Percentiles rank a stretch among this genome's conserved stretches.
Evolutionary conservation across 2,113 vertebrate species (phyloP).

Genomic region (Gulo gulo): DNA sequence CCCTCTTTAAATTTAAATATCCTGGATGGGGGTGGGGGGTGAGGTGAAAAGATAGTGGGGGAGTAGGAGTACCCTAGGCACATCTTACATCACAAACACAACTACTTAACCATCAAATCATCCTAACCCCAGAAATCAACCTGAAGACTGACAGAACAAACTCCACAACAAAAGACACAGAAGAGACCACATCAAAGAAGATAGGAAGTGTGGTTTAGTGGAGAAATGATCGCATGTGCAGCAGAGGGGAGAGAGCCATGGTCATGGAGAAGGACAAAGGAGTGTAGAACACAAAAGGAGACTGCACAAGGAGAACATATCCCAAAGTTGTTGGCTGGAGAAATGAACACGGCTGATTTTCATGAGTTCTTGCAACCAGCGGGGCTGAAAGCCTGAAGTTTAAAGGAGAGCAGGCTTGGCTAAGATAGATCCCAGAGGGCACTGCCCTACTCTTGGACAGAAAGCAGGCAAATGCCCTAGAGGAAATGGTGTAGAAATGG

Average conservation of each 20-base stretch:
- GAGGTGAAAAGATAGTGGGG: background rate
- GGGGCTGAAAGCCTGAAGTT: background rate
- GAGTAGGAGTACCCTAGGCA: background rate
- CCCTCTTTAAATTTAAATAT: background rate
- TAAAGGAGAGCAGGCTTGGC: background rate
- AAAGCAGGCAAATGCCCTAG: background rate
- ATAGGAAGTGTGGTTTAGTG: background rate
- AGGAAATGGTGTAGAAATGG: background rate
- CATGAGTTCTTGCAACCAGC: background rate
- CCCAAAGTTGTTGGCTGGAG: background rate
- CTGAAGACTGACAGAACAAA: background rate
- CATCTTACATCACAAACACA: background rate
- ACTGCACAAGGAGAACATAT: background rate
- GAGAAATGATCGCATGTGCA: background rate
- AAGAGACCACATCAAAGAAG: background rate
- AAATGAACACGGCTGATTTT: background rate
- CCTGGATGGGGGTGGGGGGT: background rate
- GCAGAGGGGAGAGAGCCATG: background rate
- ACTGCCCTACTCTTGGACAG: background rate
- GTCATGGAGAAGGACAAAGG: background rate
- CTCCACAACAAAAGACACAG: background rate
- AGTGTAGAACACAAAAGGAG: background rate
- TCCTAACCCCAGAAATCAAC: background rate
- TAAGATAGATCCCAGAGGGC: background rate
- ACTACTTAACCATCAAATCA: background rate